Percentiles rank a stretch among this genome's conserved stretches.
Conservation (phyloP, 2,797 vertebrate genomes). For the Arrhamphus sclerolepis region DNA sequence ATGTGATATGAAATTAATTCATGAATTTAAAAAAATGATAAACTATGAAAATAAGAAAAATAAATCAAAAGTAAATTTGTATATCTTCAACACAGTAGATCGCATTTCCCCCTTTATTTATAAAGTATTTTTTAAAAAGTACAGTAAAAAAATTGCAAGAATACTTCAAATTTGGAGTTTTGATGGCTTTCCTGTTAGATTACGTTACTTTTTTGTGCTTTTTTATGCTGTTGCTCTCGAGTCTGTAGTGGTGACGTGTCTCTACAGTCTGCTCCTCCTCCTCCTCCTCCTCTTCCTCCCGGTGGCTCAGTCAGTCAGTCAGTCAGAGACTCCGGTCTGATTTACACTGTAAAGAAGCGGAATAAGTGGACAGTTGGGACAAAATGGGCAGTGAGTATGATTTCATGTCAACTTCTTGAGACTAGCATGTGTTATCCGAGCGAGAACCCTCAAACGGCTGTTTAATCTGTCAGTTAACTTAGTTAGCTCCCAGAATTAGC, state of each 20-base stretch:
- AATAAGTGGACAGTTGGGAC: slow-evolving; percentile 27
- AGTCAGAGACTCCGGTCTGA: slow-evolving; percentile 9
- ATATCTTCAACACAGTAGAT: no score
- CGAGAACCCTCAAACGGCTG: fast-evolving
- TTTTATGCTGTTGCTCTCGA: slow-evolving; percentile 27
- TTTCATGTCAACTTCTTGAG: neutral
- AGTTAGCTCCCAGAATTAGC: slow-evolving; percentile 19
- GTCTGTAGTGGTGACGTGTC: slow-evolving; percentile 75
- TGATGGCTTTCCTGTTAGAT: no score
- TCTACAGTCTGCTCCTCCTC: slow-evolving; percentile 40
- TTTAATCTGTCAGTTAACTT: slow-evolving; percentile 28
- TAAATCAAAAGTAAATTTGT: no score
- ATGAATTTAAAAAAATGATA: no score
- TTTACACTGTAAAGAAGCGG: slow-evolving; percentile 17
- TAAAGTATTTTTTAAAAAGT: no score
- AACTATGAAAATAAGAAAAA: no score
- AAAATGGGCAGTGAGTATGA: slow-evolving; percentile 78
- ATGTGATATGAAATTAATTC: no score
- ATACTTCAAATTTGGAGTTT: neutral
- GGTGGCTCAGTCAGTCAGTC: slow-evolving; percentile 31
- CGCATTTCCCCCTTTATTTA: no score
- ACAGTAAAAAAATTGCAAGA: no score
- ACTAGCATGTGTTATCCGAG: fast-evolving
- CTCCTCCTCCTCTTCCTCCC: slow-evolving; percentile 37
- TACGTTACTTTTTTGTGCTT: no score